Evolutionary conservation across 2,113 vertebrate species (phyloP), one percentile per base, ranked within the genome.

Genomic region (Callopanchax toddi): DNA sequence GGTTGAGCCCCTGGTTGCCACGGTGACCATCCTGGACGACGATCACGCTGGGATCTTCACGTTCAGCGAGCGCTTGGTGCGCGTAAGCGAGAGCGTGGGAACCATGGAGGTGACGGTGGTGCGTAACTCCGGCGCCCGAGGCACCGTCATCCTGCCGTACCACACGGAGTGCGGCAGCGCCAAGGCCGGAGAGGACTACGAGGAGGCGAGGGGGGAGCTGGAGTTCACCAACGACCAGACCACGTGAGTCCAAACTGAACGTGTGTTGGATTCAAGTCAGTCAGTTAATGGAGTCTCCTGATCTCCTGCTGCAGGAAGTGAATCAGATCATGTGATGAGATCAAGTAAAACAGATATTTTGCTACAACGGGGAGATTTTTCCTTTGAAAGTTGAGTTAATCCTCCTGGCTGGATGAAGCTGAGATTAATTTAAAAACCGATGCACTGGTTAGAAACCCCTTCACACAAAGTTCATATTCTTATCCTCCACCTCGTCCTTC

Each of bases 41-140:
- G 97, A 99, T 92, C 97, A 99, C 54, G 97, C 96, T 0, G 97
- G 97, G 16, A 97, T 99, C 91, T 99, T 99, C 92, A 93, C 93
- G 0, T 99, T 99, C 86, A 89, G 93, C 11, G 96, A 97, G 11
- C 87, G 92, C 25, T 67, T 94, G 84, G 22, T 94, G 76, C 93
- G 93, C 0, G 94, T 97, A 62, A 97, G 95, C 60, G 97, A 99
- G 91, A 96, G 96, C 53, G 94, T 97, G 68, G 97, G 97, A 39
- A 92, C 94, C 42, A 91, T 97, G 94, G 96, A 98, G 86, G 92
- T 96, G 83, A 95, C 86, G 21, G 97, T 99, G 69, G 81, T 93
- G 70, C 89, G 97, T 1, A 94, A 95, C 91, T 98, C 97, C 0
- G 97, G 97, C 0, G 97, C 97, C 1, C 92, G 97, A 0, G 97